Evolutionary conservation across 1,140 invertebrate genomes (phyloP).

Genomic region (Pygmarrhopalites habei): DNA sequence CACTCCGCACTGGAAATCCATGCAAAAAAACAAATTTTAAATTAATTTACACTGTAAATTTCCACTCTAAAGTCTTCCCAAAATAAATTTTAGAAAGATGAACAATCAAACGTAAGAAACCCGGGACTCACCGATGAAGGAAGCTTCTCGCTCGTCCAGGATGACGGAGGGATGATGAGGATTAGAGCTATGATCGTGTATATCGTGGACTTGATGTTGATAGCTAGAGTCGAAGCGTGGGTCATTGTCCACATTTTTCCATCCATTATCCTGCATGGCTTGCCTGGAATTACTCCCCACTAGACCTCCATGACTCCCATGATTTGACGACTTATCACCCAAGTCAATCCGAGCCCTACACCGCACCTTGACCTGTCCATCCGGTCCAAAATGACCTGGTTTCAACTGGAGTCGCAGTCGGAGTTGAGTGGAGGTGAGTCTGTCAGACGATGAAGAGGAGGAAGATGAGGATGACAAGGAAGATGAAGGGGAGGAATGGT

Average conservation of each 20-base stretch:
- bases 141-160: not conserved
- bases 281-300: not conserved
- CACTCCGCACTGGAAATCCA: not conserved
- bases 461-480: not conserved
- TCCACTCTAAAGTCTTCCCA: not conserved
- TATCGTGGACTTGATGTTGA: not conserved
- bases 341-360: constrained; percentile 10
- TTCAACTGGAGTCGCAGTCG: constrained; percentile 9
- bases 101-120: too few relatives aligned
- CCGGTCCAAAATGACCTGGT: constrained; percentile 13
- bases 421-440: not conserved
- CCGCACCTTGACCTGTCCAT: constrained; percentile 18
- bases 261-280: not conserved
- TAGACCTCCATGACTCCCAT: not conserved
- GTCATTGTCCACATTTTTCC: not conserved
- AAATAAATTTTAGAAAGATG: not conserved
- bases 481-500: too few relatives aligned
- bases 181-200: not conserved
- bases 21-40: too few relatives aligned
- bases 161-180: not conserved
- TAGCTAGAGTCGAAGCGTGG: not conserved
- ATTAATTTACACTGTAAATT: not conserved
- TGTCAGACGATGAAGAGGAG: not conserved
- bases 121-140: not conserved
- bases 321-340: not conserved